phyloP scores from a whole-genome alignment of 53 echinoderm and acorn worm genomes.

The Zoroaster sp. region DNA sequence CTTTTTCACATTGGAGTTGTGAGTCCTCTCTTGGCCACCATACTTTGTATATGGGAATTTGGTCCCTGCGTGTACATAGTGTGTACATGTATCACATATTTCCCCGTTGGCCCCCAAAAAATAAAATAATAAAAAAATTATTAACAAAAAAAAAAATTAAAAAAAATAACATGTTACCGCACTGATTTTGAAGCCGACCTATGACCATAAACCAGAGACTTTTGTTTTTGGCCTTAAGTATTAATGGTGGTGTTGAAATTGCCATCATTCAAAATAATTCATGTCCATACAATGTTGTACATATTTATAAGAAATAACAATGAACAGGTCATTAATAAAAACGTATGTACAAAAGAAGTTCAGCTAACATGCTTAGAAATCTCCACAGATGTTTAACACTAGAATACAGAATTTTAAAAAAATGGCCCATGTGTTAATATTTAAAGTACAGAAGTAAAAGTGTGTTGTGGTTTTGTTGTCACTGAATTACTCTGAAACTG shows the following conservation, averaged over 20 bases:
- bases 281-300: not conserved
- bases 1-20: too few relatives aligned
- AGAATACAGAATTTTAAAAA: not conserved
- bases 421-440: not conserved
- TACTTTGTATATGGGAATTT: too few relatives aligned
- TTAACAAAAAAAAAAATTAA: too few relatives aligned
- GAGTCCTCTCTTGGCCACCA: too few relatives aligned
- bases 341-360: not conserved
- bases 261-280: not conserved
- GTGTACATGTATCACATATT: too few relatives aligned
- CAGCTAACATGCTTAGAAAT: not conserved
- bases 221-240: not conserved
- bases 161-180: not conserved
- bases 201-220: too few relatives aligned
- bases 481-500: not conserved
- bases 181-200: not conserved
- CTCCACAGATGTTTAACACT: not conserved
- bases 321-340: not conserved
- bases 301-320: not conserved
- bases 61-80: too few relatives aligned
- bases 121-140: too few relatives aligned
- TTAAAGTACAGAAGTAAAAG: not conserved
- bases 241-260: not conserved
- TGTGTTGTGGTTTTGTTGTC: not conserved
- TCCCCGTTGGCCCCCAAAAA: too few relatives aligned